Conservation (phyloP, 2,797 vertebrate species). For the Scolopax rusticola region DNA sequence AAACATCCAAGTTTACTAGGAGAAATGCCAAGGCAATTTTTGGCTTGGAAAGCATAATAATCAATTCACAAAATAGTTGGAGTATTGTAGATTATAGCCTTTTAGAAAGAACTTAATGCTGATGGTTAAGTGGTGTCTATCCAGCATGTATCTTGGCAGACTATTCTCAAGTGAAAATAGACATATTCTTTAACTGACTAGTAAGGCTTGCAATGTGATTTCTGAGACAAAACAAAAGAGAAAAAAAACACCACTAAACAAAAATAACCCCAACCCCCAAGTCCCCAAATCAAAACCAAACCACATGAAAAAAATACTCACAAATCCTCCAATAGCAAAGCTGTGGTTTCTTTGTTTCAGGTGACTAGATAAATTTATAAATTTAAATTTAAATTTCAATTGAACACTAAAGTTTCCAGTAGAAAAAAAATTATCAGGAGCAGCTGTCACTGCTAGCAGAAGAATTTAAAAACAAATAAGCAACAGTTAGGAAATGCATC, state of each 20-base stretch:
- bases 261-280: too few relatives aligned
- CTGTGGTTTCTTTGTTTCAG: neutral
- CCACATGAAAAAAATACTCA: fast-evolving
- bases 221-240: neutral
- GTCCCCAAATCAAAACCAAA: neutral
- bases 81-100: neutral
- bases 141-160: neutral
- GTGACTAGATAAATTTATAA: neutral
- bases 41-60: neutral
- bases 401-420: neutral
- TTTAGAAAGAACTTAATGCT: neutral
- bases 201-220: neutral
- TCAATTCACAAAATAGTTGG: fast-evolving
- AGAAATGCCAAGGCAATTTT: fast-evolving
- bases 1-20: neutral
- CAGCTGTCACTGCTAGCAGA: neutral
- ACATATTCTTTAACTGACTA: neutral
- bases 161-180: neutral
- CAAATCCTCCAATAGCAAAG: fast-evolving
- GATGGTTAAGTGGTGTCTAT: neutral
- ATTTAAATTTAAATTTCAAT: neutral
- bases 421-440: neutral
- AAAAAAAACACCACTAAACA: neutral
- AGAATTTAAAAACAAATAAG: neutral
- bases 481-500: neutral